Evolutionary conservation across 2,113 vertebrate genomes (phyloP), one percentile per base, ranked within the genome.

Genomic region (Pampusana beccarii): DNA sequence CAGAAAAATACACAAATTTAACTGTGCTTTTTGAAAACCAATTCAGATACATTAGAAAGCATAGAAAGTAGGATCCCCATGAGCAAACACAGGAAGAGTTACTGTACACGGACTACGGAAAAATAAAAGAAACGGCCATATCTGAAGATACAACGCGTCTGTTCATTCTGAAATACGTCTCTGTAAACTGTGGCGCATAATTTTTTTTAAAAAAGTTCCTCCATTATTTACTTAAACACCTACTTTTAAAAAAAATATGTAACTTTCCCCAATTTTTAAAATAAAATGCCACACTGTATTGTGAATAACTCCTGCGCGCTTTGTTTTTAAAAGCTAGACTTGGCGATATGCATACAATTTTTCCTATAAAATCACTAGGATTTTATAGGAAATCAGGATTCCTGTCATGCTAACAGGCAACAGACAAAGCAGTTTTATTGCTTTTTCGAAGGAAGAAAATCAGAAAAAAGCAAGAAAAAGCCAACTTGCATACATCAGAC

Each of bases 401-500:
- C 91, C 79, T 94, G 93, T 50, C 92, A 16, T 42, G 96, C 92
- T 80, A 79, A 80, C 13, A 95, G 97, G 96, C 96, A 97, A 94
- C 96, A 96, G 92, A 94, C 87, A 97, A 98, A 97, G 98, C 98
- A 97, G 85, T 92, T 91, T 98, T 98, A 98, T 98, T 98, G 98
- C 98, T 98, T 98, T 97, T 95, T 96, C 93, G 16, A 20, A 97
- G 93, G 92, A 94, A 80, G 62, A 97, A 87, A 87, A 51, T 34
- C 73, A 95, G 90, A 66, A 83, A 93, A 96, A 50, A 40, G 11
- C 50, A 86, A 97, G 86, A 60, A 86, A 84, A 95, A 96, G 83
- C 80, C 80, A 74, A 70, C 77, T 85, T 77, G 64, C 48, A 51
- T 5, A 81, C 36, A 33, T 16, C 70, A 88, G 16, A 87, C 28